Base-by-base conservation (phyloP, 35 echinoderm and acorn worm species). In the Apostichopus japonicus region DNA sequence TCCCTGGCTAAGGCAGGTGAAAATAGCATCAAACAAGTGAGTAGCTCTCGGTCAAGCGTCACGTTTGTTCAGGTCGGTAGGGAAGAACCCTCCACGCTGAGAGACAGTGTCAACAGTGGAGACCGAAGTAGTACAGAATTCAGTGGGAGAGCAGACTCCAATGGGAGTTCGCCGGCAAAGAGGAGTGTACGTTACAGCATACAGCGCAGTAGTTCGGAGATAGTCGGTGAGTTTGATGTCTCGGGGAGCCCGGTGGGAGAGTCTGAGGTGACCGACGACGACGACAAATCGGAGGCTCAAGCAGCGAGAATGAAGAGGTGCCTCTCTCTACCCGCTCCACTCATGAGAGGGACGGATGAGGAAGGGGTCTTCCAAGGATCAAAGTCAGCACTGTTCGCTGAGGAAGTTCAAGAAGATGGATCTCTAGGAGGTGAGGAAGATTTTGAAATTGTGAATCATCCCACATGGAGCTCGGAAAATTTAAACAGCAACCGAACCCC, bases 291-390 rank as follows among this genome's bases (percentile, higher is more conserved):
- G 54, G 55, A 58, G 53, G 55, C n/a, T 84, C 81, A 84, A 55
- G 24, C 15, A 4, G 56, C 54, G 8, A 84, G 23, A 84, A 84
- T 84, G 56, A 17, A 84, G 53, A 17, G 54, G 81, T 84, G 81
- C 53, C 16, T 73, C 61, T 89, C 86, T 11, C 59, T 89, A 5
- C 86, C 86, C 4, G 6, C 59, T 44, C 13, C 61, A 13, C 23
- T 53, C 10, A 51, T 65, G 17, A 67, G 86, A 54, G 86, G 61
- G 8, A 89, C 23, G 4, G 25, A 73, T 25, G 11, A 11, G 13
- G 86, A 89, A 5, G 86, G 86, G 0, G 62, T 89, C 57, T 89
- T 89, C 63, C 86, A 89, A 8, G 62, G 86, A n/a, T 72, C 86
- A 17, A 67, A 27, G 62, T 89, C 86, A 19, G 86, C 56, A 21